Evolutionary conservation across 2,797 vertebrate species (phyloP).

Genomic region (Diglossa cyanea): DNA sequence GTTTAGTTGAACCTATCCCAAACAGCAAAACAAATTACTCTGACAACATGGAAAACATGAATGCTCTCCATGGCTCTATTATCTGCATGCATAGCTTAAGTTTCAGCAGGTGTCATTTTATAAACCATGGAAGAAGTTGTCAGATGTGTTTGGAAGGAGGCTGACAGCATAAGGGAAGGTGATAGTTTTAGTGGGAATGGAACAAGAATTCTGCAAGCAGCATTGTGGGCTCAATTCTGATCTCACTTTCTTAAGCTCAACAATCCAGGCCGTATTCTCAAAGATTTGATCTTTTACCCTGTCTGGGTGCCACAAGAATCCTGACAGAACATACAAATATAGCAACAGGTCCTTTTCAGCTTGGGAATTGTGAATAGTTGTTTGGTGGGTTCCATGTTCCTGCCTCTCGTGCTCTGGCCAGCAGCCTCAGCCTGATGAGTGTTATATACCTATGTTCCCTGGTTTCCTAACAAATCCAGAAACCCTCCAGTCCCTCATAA

Average conservation of each 20-base stretch:
- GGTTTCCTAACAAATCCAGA: not conserved
- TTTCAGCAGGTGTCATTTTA: constrained; percentile 48
- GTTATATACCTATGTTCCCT: not conserved
- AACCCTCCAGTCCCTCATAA: constrained; percentile 11
- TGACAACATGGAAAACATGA: constrained; percentile 49
- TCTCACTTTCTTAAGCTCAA: not conserved
- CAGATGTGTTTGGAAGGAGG: constrained; percentile 35
- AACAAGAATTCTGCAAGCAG: not conserved
- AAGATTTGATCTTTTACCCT: not conserved
- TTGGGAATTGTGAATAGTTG: not conserved
- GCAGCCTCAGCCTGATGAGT: not conserved
- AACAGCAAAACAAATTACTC: constrained; percentile 66
- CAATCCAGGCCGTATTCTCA: rapidly evolving
- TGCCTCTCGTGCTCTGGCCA: not conserved
- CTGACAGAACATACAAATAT: rapidly evolving
- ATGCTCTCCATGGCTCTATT: constrained; percentile 52
- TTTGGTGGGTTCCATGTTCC: not conserved
- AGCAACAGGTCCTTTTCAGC: rapidly evolving
- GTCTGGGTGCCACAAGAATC: rapidly evolving
- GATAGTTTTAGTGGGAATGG: not conserved
- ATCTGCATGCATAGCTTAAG: constrained; percentile 48
- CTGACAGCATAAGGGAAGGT: not conserved
- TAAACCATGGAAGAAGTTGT: constrained; percentile 24
- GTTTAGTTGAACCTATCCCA: constrained; percentile 44
- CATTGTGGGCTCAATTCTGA: not conserved